These are phyloP conservation scores for Hystrix brachyura DNA, from an alignment of 2,113 vertebrate genomes.

Conservation along the genomic window DNA sequence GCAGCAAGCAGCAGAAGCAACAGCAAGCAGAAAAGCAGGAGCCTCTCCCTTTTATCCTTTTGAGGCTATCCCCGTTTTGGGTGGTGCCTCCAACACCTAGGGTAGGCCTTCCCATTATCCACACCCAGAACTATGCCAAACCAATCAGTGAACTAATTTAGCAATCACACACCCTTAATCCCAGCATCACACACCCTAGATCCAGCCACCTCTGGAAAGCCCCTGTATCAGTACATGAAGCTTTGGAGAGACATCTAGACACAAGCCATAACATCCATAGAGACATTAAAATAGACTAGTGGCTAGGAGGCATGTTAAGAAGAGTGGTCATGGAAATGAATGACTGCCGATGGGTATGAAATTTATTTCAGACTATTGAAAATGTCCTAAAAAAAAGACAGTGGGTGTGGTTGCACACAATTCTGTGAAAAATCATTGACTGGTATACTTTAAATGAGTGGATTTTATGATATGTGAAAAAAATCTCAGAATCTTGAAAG, in stretches of 20 bases:
- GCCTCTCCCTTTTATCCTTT: too few relatives aligned
- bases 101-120: too few relatives aligned
- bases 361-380: not conserved
- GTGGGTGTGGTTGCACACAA: not conserved
- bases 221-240: not conserved
- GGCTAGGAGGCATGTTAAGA: not conserved
- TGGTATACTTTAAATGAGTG: not conserved
- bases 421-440: not conserved
- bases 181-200: too few relatives aligned
- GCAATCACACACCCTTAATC: too few relatives aligned
- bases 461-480: slow-evolving; percentile 36
- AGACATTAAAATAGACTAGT: not conserved
- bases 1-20: too few relatives aligned
- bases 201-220: too few relatives aligned
- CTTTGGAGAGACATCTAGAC: not conserved
- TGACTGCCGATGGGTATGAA: not conserved
- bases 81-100: too few relatives aligned
- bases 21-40: too few relatives aligned
- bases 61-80: too few relatives aligned
- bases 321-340: not conserved
- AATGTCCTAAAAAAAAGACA: not conserved
- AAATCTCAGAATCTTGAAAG: not conserved
- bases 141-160: too few relatives aligned
- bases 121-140: too few relatives aligned
- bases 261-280: not conserved